Evolutionary conservation across 2,113 vertebrate genomes (phyloP).

Genomic region (Cyanoramphus novaezelandiae): DNA sequence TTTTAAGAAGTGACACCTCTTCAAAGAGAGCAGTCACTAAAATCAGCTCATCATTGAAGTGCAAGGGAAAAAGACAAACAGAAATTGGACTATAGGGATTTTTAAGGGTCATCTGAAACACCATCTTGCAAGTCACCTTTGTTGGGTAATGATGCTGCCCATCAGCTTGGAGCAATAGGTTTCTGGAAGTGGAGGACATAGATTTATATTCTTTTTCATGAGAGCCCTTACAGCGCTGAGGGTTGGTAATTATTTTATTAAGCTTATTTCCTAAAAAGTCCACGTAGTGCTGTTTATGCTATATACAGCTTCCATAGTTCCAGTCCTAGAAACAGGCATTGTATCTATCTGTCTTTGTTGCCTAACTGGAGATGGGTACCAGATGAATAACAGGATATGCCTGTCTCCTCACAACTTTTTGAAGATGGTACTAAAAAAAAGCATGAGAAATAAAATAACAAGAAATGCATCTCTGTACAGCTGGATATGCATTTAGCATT

Average conservation of each 20-base stretch:
- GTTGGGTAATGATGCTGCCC: not conserved
- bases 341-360: not conserved
- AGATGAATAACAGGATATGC: not conserved
- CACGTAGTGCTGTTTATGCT: not conserved
- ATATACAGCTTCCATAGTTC: not conserved
- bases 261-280: not conserved
- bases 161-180: not conserved
- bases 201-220: not conserved
- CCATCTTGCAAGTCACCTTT: not conserved
- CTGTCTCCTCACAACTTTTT: not conserved
- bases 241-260: not conserved
- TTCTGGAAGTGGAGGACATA: not conserved
- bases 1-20: conserved; percentile 51
- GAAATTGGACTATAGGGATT: not conserved
- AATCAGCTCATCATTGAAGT: conserved; percentile 22
- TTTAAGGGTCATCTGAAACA: not conserved
- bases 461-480: not conserved
- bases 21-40: conserved; percentile 44
- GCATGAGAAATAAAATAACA: not conserved
- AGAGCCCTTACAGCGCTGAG: not conserved
- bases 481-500: not conserved
- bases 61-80: not conserved
- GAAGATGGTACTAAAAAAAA: not conserved
- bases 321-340: not conserved
- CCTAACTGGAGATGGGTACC: not conserved